phyloP scores from a whole-genome alignment of 2,888 invertebrate genomes.

The Macrophya alboannulata region DNA sequence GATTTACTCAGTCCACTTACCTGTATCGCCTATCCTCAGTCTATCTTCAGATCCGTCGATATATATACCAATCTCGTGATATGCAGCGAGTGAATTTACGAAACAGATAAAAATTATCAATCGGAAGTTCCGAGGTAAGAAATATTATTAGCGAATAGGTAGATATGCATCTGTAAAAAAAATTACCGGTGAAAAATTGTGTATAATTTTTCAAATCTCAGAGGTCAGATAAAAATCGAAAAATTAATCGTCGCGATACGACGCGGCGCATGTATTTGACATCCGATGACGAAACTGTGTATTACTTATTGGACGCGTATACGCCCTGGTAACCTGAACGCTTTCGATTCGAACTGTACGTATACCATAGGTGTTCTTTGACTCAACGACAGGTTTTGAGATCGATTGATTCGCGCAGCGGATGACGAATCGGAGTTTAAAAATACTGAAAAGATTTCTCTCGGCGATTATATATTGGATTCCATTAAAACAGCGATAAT shows the following conservation, averaged over 20 bases:
- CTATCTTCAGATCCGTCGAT: background rate
- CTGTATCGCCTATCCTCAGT: background rate
- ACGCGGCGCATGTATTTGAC: background rate
- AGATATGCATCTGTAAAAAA: too few species aligned
- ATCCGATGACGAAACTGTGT: background rate
- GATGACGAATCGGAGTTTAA: background rate
- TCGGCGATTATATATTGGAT: background rate
- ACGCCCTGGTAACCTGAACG: background rate
- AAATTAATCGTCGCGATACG: background rate
- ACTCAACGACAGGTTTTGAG: background rate
- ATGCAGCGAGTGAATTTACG: background rate
- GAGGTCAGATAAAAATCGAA: background rate
- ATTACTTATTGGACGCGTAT: background rate
- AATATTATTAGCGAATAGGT: background rate
- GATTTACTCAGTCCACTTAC: background rate
- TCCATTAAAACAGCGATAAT: background rate
- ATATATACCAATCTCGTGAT: background rate
- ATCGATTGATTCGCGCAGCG: background rate
- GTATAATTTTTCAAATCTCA: background rate
- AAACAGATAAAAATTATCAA: background rate
- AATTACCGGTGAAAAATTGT: background rate
- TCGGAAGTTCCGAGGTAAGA: background rate
- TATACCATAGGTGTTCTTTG: background rate
- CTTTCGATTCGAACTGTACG: slow-evolving; percentile 6
- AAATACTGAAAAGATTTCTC: background rate